A percentile compares a stretch with the other conserved stretches of the same genome.
These are phyloP conservation scores for Etheostoma spectabile DNA, from an alignment of 2,113 vertebrate genomes.

Conservation along the genomic window DNA sequence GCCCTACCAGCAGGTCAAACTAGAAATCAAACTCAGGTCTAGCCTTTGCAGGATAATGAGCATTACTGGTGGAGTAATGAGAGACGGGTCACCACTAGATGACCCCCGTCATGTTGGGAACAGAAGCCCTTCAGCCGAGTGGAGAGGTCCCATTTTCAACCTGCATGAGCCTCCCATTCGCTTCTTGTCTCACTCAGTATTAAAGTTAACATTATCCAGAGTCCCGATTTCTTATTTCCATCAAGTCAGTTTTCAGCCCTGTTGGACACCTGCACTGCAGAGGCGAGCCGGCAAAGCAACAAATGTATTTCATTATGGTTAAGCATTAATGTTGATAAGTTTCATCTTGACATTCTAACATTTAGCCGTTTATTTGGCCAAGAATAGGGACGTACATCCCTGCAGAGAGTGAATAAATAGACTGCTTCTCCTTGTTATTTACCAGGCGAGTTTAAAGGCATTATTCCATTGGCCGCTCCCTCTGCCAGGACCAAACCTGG, in stretches of 20 bases:
- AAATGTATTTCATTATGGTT: conserved; percentile 32
- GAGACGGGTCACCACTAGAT: conserved; percentile 56
- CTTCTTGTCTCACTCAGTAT: conserved; percentile 27
- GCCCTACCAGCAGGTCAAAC: conserved; percentile 29
- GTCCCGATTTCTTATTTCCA: conserved; percentile 48
- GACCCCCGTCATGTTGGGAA: conserved; percentile 46
- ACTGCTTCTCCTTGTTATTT: conserved; percentile 70
- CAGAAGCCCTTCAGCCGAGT: conserved; percentile 39
- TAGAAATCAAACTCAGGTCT: conserved; percentile 71
- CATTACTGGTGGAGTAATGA: conserved; percentile 78
- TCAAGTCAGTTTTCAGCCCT: conserved; percentile 7
- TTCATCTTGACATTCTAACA: conserved; percentile 30
- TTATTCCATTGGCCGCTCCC: conserved; percentile 60
- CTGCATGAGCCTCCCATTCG: conserved; percentile 21
- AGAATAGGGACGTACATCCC: conserved; percentile 64
- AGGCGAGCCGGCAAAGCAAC: conserved; percentile 27
- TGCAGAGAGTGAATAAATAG: conserved; percentile 65
- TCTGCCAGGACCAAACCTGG: conserved; percentile 70
- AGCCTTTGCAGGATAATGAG: conserved; percentile 70
- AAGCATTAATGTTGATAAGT: conserved; percentile 43
- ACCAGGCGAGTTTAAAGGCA: conserved; percentile 63
- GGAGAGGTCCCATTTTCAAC: conserved; percentile 47
- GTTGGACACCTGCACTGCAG: neutral
- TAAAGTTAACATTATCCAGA: conserved; percentile 27
- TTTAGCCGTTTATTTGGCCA: conserved; percentile 42